phyloP scores from a whole-genome alignment of 2,113 vertebrate species.

The Gorsachius goisagi region DNA sequence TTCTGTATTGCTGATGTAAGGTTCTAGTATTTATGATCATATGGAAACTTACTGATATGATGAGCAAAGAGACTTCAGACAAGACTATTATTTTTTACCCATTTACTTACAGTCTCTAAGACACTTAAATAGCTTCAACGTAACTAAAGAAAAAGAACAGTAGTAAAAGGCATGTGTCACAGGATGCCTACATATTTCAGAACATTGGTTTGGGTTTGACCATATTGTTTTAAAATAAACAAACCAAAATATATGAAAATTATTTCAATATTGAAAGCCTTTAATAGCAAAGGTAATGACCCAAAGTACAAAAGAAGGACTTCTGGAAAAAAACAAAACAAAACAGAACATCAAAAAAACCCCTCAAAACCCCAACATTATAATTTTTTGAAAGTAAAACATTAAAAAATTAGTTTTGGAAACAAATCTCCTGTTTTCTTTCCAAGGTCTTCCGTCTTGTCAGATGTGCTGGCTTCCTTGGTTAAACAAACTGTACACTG shows the following conservation, averaged over 20 bases:
- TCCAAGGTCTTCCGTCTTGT: background rate
- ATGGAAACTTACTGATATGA: background rate
- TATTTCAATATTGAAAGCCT: background rate
- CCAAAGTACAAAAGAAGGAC: background rate
- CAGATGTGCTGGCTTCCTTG: background rate
- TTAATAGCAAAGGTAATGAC: background rate
- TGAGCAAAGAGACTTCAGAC: background rate
- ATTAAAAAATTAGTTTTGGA: background rate
- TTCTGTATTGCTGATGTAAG: background rate
- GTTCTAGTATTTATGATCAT: background rate
- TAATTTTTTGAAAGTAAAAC: background rate
- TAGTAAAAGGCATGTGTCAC: background rate
- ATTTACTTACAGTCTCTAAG: background rate
- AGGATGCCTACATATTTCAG: background rate
- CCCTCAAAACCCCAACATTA: rapidly evolving
- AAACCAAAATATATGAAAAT: background rate
- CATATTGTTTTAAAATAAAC: background rate
- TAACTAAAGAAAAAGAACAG: background rate
- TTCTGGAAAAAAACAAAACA: background rate
- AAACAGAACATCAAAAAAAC: background rate
- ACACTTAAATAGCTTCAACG: background rate
- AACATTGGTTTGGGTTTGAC: background rate
- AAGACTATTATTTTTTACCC: background rate
- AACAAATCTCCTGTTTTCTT: background rate
- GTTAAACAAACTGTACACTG: background rate